Base-by-base conservation (phyloP, 2,888 invertebrate species). In the Cordilura impudica region DNA sequence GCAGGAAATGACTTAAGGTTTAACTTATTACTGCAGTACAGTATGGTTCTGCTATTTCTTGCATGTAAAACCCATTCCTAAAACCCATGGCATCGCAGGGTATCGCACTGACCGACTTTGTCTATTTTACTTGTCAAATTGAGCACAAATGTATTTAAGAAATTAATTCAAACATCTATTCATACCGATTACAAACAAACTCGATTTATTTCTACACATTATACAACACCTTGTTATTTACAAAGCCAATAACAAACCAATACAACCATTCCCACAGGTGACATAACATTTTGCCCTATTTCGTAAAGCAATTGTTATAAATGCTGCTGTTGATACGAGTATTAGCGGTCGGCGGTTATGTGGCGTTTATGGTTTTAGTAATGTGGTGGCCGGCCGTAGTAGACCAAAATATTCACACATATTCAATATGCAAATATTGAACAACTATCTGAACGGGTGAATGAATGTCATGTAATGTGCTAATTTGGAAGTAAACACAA, bases 361-460 rank as follows among this genome's bases (percentile, higher is more conserved):
- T n/a, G n/a, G n/a, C n/a, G n/a, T 39, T n/a, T n/a, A 39, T n/a
- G 35, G 35, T 39, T 39, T 39, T 39, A 39, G n/a, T 39, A 39
- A 39, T 39, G 35, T 39, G 35, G 35, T n/a, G 35, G 35, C 35
- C 6, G 26, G 6, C 3, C 3, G 26, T 26, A 26, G 3, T 26
- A 26, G 3, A 26, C 26, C 3, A 26, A 26, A 3, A 39, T n/a
- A 12, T n/a, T n/a, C 3, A n/a, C 35, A 39, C 2, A 39, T 4
- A 39, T n/a, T n/a, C 35, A 39, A n/a, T n/a, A 39, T 39, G 35
- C 35, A 39, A 39, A 39, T 39, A 39, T 39, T 26, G 23, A 60
- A 21, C 6, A 10, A 66, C 29, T 21, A 31, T 60, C 19, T 53
- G 43, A 74, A 35, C 47, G 74, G 26, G 47, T 74, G 60, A 60